Evolutionary conservation across 2,797 vertebrate species (phyloP).

Genomic region (Mormyrops attenuatus): DNA sequence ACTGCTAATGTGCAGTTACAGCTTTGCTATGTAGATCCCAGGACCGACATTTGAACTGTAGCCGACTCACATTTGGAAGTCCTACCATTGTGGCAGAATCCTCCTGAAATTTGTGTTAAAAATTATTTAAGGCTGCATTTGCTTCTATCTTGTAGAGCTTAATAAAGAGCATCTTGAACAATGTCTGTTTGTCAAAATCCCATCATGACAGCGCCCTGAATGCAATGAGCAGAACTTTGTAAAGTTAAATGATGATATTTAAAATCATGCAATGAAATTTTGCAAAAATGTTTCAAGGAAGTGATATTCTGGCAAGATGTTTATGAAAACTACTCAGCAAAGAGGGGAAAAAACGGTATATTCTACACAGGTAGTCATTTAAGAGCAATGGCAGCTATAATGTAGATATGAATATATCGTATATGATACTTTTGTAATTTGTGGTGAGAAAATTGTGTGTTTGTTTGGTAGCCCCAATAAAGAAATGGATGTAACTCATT

Average conservation of each 20-base stretch:
- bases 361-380: not conserved
- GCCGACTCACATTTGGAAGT: not conserved
- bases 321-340: not conserved
- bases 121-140: conserved; percentile 9
- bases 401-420: not conserved
- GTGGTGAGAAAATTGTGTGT: conserved; percentile 2
- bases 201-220: not conserved
- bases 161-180: not conserved
- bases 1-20: not conserved
- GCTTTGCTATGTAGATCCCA: not conserved
- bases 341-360: not conserved
- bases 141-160: conserved; percentile 1
- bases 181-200: not conserved
- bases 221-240: not conserved
- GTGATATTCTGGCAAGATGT: not conserved
- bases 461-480: not conserved
- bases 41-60: not conserved
- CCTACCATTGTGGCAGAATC: not conserved
- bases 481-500: not conserved
- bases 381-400: not conserved
- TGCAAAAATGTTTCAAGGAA: not conserved
- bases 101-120: not conserved
- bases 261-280: not conserved
- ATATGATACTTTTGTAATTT: conserved; percentile 5
- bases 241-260: not conserved